phyloP scores from a whole-genome alignment of 1,140 invertebrate genomes.

The Trichonephila inaurata region DNA sequence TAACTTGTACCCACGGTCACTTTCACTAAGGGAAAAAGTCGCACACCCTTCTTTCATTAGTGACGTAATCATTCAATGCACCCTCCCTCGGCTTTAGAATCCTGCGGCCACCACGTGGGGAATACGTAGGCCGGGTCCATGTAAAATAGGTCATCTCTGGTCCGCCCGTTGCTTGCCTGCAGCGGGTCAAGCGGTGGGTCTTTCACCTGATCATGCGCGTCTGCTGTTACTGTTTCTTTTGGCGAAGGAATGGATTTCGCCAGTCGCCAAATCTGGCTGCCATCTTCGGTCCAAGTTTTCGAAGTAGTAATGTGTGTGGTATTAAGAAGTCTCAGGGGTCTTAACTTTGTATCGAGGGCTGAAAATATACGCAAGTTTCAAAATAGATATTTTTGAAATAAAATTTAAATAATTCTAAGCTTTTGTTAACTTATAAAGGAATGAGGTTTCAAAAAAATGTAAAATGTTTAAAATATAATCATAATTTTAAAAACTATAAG shows the following conservation, averaged over 20 bases:
- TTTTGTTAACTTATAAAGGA: no score
- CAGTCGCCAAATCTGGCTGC: not conserved
- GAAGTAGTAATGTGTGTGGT: no score
- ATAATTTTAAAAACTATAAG: no score
- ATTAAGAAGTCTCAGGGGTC: no score
- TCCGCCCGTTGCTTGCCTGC: conserved; percentile 35
- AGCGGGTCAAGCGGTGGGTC: conserved; percentile 33
- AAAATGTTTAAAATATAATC: no score
- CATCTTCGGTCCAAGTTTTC: no score
- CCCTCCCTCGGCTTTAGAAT: not conserved
- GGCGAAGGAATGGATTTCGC: not conserved
- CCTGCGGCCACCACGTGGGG: conserved; percentile 8
- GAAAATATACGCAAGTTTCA: no score
- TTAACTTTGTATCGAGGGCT: no score
- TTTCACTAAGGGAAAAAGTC: not conserved
- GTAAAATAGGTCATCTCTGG: conserved; percentile 11
- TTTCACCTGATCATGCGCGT: conserved; percentile 44
- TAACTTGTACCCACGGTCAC: conserved; percentile 5
- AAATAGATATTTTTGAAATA: no score
- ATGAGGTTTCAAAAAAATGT: no score
- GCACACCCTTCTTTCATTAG: not conserved
- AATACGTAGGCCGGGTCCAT: conserved; percentile 34
- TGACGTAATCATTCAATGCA: not conserved
- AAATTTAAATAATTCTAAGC: no score
- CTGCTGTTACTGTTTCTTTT: not conserved